These are phyloP conservation scores for Gadopsis bispinosus DNA, from an alignment of 2,797 vertebrate genomes.

Conservation along the genomic window DNA sequence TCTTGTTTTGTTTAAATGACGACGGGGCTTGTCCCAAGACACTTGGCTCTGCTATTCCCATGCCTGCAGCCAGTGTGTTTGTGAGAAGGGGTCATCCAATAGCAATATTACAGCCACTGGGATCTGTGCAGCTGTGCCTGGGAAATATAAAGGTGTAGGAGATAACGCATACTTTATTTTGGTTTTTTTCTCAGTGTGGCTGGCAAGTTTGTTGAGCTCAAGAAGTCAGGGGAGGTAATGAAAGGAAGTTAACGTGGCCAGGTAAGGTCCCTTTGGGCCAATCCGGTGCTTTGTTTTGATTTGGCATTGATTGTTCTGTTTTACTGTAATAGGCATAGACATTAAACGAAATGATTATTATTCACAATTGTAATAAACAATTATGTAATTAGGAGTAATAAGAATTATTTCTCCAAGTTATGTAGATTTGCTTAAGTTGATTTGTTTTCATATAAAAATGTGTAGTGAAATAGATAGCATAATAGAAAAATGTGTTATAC, in stretches of 20 bases:
- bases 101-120: not conserved
- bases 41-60: conserved; percentile 50
- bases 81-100: conserved; percentile 12
- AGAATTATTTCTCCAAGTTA: not conserved
- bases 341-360: not conserved
- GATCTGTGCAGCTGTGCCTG: conserved; percentile 2
- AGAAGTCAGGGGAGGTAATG: conserved; percentile 33
- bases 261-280: conserved; percentile 60
- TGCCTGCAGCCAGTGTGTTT: conserved; percentile 21
- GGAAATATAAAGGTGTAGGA: conserved; percentile 7
- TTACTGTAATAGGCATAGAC: not conserved
- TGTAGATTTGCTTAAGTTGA: not conserved
- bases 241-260: conserved; percentile 40
- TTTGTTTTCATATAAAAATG: not conserved
- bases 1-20: conserved; percentile 82
- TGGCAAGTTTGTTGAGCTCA: conserved; percentile 1
- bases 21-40: conserved; percentile 69
- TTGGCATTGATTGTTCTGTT: not conserved
- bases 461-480: conserved; percentile 7
- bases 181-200: not conserved
- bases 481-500: conserved; percentile 4
- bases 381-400: not conserved
- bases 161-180: not conserved
- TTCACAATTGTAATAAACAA: not conserved
- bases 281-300: not conserved